Conservation (phyloP, 2,888 invertebrate genomes). For the Drosophila acutilabella region DNA sequence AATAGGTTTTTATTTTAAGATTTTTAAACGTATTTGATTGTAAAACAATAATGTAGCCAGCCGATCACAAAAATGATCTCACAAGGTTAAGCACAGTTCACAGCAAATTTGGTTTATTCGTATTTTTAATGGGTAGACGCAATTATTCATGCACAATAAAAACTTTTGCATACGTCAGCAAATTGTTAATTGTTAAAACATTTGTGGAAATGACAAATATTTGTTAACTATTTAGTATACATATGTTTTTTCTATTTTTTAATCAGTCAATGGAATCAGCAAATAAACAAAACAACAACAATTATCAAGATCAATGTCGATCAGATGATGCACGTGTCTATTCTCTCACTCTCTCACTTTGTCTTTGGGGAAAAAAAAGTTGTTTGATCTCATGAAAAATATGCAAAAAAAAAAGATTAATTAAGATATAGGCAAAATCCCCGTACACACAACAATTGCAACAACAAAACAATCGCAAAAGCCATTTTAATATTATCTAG, state of each 20-base stretch:
- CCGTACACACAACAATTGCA: slow-evolving; percentile 27
- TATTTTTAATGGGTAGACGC: slow-evolving; percentile 7
- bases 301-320: slow-evolving; percentile 40
- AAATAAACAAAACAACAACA: slow-evolving; percentile 7
- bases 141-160: slow-evolving; percentile 24
- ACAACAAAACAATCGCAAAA: slow-evolving; percentile 14
- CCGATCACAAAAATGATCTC: slow-evolving; percentile 42
- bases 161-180: slow-evolving; percentile 50
- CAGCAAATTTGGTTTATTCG: slow-evolving; percentile 3
- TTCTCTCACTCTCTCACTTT: neutral
- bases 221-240: slow-evolving; percentile 9
- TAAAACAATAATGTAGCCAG: neutral
- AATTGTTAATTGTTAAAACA: slow-evolving; percentile 28
- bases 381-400: slow-evolving; percentile 26
- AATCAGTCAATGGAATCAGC: slow-evolving; percentile 24
- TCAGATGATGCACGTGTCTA: slow-evolving; percentile 20
- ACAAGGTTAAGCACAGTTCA: slow-evolving; percentile 40
- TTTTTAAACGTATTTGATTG: neutral
- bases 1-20: too few relatives aligned
- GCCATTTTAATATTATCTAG: slow-evolving; percentile 14
- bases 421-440: slow-evolving; percentile 5
- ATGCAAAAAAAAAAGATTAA: slow-evolving; percentile 27
- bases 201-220: slow-evolving; percentile 13
- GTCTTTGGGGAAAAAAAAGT: neutral
- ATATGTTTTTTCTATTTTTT: slow-evolving; percentile 3